A percentile compares a stretch with the other conserved stretches of the same genome.
These are phyloP conservation scores for Megaceryle alcyon DNA, from an alignment of 2,797 vertebrate species.

Conservation along the genomic window DNA sequence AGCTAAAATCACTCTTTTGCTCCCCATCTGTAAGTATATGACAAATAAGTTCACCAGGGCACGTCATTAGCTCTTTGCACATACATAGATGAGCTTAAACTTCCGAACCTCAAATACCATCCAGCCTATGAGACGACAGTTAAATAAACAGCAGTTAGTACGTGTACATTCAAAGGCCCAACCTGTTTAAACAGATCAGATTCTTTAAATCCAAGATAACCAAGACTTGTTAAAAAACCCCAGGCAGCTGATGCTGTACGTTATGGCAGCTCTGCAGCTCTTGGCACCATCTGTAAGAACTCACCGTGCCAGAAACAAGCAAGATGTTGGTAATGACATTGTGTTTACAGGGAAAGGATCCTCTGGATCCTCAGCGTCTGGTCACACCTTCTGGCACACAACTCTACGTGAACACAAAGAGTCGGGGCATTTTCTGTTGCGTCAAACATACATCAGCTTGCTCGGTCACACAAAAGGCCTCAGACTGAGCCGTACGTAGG, in stretches of 20 bases:
- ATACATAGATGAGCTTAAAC: background rate
- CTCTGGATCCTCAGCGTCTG: background rate
- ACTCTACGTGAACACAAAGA: rapidly evolving
- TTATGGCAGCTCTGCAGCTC: background rate
- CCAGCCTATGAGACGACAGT: background rate
- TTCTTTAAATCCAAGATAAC: background rate
- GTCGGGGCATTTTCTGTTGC: background rate
- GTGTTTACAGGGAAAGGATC: background rate
- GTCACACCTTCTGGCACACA: background rate
- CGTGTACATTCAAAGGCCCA: background rate
- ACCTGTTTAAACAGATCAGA: background rate
- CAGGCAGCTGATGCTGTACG: background rate
- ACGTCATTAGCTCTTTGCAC: background rate
- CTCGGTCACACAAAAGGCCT: background rate
- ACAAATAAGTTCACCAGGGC: background rate
- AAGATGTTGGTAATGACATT: background rate
- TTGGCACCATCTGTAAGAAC: background rate
- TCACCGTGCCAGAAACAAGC: background rate
- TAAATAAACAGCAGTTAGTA: background rate
- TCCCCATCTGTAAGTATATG: background rate
- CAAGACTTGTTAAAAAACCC: background rate
- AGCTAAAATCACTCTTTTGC: background rate
- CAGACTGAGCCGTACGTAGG: background rate
- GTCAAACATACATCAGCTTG: background rate
- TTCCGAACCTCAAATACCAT: background rate